phyloP scores from a whole-genome alignment of 2,113 vertebrate species.

The Hippocampus guttulatus region DNA sequence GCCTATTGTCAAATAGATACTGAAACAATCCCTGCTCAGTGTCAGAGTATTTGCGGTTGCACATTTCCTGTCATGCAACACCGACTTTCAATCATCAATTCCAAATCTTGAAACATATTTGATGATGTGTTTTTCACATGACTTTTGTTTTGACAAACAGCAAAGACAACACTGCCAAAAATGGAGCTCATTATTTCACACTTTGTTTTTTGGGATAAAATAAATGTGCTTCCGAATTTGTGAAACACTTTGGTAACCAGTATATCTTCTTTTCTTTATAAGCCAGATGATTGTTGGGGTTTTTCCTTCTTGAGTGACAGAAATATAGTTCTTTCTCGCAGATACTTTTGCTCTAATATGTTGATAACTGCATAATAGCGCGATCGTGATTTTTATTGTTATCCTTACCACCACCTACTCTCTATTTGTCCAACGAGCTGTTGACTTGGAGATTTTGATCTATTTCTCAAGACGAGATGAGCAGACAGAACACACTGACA shows the following conservation, averaged over 20 bases:
- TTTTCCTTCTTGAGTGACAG: too few relatives aligned
- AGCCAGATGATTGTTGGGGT: too few relatives aligned
- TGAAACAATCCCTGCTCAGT: background rate
- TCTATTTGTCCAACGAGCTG: slow-evolving; percentile 38
- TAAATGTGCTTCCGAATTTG: background rate
- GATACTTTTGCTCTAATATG: too few relatives aligned
- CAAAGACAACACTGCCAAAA: background rate
- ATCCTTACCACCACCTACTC: too few relatives aligned
- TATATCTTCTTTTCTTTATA: too few relatives aligned
- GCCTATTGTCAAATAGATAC: background rate
- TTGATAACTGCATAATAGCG: too few relatives aligned
- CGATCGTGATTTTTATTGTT: too few relatives aligned
- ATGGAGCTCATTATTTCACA: background rate
- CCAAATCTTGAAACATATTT: background rate
- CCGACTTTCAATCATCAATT: background rate
- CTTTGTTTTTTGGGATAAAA: background rate
- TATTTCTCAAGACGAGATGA: slow-evolving; percentile 70
- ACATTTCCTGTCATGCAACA: background rate
- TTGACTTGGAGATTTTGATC: slow-evolving; percentile 78
- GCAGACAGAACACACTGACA: background rate
- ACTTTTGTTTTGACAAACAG: background rate
- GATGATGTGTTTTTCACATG: background rate
- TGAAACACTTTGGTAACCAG: background rate
- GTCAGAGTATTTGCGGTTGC: background rate
- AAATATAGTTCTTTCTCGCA: too few relatives aligned